Base-by-base conservation (phyloP, 2,888 invertebrate species). In the Lycophotia porphyrea region DNA sequence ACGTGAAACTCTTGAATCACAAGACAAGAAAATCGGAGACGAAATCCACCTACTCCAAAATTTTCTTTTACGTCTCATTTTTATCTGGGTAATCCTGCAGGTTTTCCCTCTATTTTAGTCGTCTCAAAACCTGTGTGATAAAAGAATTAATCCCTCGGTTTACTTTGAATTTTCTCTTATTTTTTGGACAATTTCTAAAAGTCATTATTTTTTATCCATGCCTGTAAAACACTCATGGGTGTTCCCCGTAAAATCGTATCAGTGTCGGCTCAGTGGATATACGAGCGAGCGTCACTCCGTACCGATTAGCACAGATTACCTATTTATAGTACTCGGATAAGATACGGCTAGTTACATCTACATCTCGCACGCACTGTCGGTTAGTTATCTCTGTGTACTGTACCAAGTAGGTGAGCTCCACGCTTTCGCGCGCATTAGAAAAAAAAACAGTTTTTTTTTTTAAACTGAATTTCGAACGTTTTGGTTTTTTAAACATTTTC, bases 241-340 rank as follows among this genome's bases (percentile, higher is more conserved):
- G 78, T 76, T 76, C 71, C 74, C 73, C 74, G 76, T 80, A 64
- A 84, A 80, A 80, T 84, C 71, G 78, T 78, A 86, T 78, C 75
- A 82, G 58, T 82, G 64, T 65, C 71, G 64, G 79, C 76, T 80
- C 74, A 82, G 76, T 72, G 79, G 76, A 82, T 82, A 39, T 76
- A 75, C 36, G 69, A 78, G 68, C 84, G 74, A 73, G 72, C 86
- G 66, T 74, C 68, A 76, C 81, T 84, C 71, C 61, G 69, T 66
- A 80, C 72, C 73, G 82, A 86, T 86, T 84, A 85, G 80, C 82
- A 82, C 74, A 84, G 72, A 80, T 84, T 78, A 77, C 36, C 74
- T 84, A 86, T 84, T 78, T 78, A 82, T 85, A 86, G 76, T 60
- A 71, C 75, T 79, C 58, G 81, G 74, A 80, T 81, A 81, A 85